Evolutionary conservation across 2,888 invertebrate species (phyloP), one percentile per base, ranked within the genome.

Genomic region (Argyresthia albistria): DNA sequence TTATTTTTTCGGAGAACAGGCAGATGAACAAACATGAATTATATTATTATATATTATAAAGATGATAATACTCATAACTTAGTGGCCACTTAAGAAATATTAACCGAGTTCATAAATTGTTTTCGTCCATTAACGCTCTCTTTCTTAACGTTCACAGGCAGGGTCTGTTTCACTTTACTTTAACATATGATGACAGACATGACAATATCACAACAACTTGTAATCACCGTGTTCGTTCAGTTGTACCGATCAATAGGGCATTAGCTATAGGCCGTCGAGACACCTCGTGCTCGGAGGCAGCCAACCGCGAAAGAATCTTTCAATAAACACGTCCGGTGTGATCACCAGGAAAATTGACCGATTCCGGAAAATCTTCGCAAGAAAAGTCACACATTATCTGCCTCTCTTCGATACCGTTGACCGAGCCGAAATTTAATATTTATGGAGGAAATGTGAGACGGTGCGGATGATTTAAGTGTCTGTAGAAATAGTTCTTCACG

Each of bases 361-460:
- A 81, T 83, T 83, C 76, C 75, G 70, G 74, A 71, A 76, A 81
- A 86, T 81, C 78, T 77, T 73, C 73, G 62, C 68, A 72, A 75
- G 76, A 70, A 78, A 80, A 78, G 83, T 76, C 76, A 80, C 72
- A 69, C 67, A 73, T 80, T 78, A 80, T 76, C 77, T 80, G 43
- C 78, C 77, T 80, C 43, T 79, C 77, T 80, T 79, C 77, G 78
- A 75, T 76, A 69, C 71, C 69, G 67, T 68, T 70, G 73, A 73
- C 78, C 76, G 69, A 76, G 76, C 73, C 76, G 76, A 80, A 78
- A 80, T 84, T 86, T 86, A 84, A 84, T 84, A 86, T 86, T 86
- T 86, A 87, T 84, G 79, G 84, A 80, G 80, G 82, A 83, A 84
- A 82, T 82, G 82, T 87, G 80, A 83, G 76, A 76, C 83, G 75